Evolutionary conservation across 1,140 invertebrate species (phyloP), one percentile per base, ranked within the genome.

Genomic region (Gryllus bimaculatus): DNA sequence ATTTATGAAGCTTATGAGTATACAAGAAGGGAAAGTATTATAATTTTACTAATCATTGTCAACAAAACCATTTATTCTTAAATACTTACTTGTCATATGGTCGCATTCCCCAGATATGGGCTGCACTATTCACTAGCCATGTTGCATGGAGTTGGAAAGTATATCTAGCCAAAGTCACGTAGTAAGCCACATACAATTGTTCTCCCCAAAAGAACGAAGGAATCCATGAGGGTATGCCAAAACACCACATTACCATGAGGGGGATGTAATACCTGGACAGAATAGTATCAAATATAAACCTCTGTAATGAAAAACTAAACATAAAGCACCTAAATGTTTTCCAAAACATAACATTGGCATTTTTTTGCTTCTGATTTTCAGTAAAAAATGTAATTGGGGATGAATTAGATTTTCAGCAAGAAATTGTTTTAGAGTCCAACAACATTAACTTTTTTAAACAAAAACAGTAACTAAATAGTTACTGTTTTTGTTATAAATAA

Each of bases 61-160:
- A 66, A 66, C 7, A 18, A 13, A 66, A 18, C 54, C 18, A 3
- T 18, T 66, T 66, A 66, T 66, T 66, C 7, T 66, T 18, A 66
- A 18, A 18, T 48, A 81, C 82, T 82, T 81, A 84, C 83, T 81
- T 83, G 81, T 84, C 83, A 75, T 83, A 84, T 21, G 83, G 83
- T 75, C 88, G 89, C 77, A 88, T 90, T 77, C 92, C 92, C 89
- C 89, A 93, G 74, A 93, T 90, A 84, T 97, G 95, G 7, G 95
- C 95, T 0, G 85, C 92, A 79, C 93, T 94, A 85, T 97, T 98
- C 0, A 97, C 95, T 4, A 93, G 86, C 95, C 95, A 97, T 0
- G 96, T 97, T 0, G 89, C 84, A 84, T 98, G 91, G 8, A 97
- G 86, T 48, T 89, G 87, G 0, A 91, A 7, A 0, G 90, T 86